These are phyloP conservation scores for Microcebus ravelobensis DNA, from an alignment of 2,113 vertebrate species.

Conservation along the genomic window DNA sequence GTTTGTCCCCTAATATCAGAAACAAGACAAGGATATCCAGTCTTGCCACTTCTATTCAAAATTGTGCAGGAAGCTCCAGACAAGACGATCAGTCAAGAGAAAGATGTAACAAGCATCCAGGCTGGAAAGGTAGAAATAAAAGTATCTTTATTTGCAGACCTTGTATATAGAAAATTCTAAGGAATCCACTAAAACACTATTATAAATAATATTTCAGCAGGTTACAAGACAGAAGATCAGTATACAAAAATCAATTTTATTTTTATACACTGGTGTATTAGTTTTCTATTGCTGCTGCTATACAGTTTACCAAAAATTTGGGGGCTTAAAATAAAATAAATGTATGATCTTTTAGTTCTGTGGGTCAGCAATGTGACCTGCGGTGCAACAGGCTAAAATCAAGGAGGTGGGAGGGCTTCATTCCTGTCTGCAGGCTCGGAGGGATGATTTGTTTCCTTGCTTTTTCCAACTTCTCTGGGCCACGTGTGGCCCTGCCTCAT, in stretches of 20 bases:
- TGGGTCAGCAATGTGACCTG: too few species aligned
- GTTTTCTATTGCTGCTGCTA: not conserved
- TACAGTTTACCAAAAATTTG: not conserved
- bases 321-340: not conserved
- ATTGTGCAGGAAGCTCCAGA: not conserved
- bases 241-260: not conserved
- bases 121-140: not conserved
- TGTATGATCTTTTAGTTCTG: not conserved
- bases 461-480: too few species aligned
- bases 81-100: not conserved
- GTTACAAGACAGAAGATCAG: not conserved
- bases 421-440: not conserved
- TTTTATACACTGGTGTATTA: not conserved
- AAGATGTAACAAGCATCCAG: not conserved
- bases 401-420: too few species aligned
- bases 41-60: not conserved
- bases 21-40: not conserved
- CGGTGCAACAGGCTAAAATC: not conserved
- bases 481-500: rapidly evolving
- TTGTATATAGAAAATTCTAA: not conserved
- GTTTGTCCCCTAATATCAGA: not conserved
- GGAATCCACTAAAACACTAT: not conserved
- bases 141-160: not conserved
- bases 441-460: not conserved
- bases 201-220: not conserved